These are phyloP conservation scores for Onchidella celtica DNA, from an alignment of 2,888 invertebrate species.

Conservation along the genomic window DNA sequence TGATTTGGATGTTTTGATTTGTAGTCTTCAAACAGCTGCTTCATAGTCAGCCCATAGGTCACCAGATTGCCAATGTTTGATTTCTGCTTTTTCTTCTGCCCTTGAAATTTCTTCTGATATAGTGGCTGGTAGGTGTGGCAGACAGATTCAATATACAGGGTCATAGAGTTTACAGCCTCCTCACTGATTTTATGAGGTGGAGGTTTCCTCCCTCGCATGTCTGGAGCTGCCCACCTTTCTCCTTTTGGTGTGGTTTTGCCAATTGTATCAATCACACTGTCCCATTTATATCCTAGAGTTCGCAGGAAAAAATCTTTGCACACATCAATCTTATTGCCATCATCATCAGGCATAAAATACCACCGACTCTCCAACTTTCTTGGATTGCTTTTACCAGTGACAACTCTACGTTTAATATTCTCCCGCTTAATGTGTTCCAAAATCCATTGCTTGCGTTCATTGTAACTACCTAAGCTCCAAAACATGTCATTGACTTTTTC, in stretches of 20 bases:
- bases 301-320: constrained; percentile 34
- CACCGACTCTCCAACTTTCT: constrained; percentile 28
- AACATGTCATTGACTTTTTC: constrained; percentile 24
- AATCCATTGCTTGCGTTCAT: constrained; percentile 42
- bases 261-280: constrained; percentile 45
- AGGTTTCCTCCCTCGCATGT: constrained; percentile 23
- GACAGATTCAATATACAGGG: constrained; percentile 33
- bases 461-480: constrained; percentile 29
- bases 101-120: constrained; percentile 11
- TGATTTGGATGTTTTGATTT: constrained; percentile 41
- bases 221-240: constrained; percentile 10
- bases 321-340: constrained; percentile 20
- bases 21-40: constrained; percentile 41
- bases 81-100: background rate
- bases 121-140: constrained; percentile 5
- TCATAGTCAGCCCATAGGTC: constrained; percentile 38
- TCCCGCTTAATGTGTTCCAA: constrained; percentile 35
- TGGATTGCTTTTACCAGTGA: background rate
- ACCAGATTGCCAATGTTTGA: background rate
- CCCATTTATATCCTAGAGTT: constrained; percentile 44
- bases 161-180: constrained; percentile 34
- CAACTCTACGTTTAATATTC: constrained; percentile 13
- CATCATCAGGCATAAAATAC: constrained; percentile 28
- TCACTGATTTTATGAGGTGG: constrained; percentile 43
- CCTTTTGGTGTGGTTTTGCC: constrained; percentile 44